Conservation (phyloP, 2,797 vertebrate genomes). For the Pangasius larnaudii region DNA sequence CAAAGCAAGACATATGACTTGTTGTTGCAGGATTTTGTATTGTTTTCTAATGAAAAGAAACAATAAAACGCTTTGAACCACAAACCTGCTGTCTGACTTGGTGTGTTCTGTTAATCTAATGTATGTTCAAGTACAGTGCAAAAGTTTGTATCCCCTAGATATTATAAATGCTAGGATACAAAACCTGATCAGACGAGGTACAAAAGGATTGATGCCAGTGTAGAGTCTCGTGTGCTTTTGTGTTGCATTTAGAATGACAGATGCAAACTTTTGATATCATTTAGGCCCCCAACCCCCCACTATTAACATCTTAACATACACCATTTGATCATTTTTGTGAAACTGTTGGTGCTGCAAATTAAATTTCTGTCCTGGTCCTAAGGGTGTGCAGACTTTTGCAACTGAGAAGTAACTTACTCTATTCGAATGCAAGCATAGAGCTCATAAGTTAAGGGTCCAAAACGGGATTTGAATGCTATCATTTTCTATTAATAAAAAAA, state of each 20-base stretch:
- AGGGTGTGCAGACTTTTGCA: no score
- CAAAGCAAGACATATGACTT: slow-evolving; percentile 75
- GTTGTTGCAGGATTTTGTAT: slow-evolving; percentile 82
- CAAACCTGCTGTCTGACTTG: neutral
- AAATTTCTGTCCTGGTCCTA: no score
- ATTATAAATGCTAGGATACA: neutral
- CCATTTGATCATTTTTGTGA: no score
- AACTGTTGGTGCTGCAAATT: no score
- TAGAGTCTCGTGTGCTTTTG: neutral
- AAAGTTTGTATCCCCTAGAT: neutral
- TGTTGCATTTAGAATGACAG: neutral
- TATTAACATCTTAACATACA: no score
- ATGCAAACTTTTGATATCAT: neutral
- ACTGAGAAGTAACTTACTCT: no score
- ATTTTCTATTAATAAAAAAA: no score
- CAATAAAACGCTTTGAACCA: slow-evolving; percentile 76
- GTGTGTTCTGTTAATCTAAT: neutral
- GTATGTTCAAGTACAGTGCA: neutral
- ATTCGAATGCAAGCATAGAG: no score
- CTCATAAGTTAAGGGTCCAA: no score
- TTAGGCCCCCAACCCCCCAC: neutral
- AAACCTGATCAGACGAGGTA: neutral
- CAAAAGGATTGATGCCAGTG: neutral
- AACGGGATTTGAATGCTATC: no score
- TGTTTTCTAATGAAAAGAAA: slow-evolving; percentile 78